A percentile compares a stretch with the other conserved stretches of the same genome.
These are phyloP conservation scores for Drosophila neonasuta DNA, from an alignment of 2,888 invertebrate genomes.

Conservation along the genomic window DNA sequence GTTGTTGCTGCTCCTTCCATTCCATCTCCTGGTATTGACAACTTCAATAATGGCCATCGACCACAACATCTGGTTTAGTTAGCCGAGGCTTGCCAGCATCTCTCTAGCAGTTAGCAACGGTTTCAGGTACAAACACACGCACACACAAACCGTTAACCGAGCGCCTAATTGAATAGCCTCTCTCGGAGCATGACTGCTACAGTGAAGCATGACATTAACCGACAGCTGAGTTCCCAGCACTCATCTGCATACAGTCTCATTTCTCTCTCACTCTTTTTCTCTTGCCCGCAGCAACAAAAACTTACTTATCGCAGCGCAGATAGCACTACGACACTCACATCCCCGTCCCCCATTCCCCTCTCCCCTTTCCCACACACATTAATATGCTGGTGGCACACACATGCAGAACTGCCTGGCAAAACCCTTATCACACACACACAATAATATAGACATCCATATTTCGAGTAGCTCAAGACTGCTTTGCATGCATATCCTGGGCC, in stretches of 20 bases:
- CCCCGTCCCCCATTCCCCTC: too few species aligned
- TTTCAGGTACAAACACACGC: conserved; percentile 40
- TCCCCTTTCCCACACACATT: conserved; percentile 25
- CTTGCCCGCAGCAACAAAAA: conserved; percentile 35
- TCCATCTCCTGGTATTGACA: conserved; percentile 62
- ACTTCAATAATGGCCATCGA: conserved; percentile 72
- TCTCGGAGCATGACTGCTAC: conserved; percentile 8
- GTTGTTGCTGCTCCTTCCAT: conserved; percentile 7
- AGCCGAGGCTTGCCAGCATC: conserved; percentile 8
- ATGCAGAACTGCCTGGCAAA: conserved; percentile 52
- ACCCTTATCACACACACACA: conserved; percentile 58
- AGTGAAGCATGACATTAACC: conserved; percentile 41
- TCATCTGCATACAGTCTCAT: conserved; percentile 37
- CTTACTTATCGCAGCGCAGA: conserved; percentile 58
- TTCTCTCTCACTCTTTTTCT: background rate
- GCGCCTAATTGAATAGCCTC: conserved; percentile 64
- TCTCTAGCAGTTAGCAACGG: conserved; percentile 27
- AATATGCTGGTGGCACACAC: conserved; percentile 51
- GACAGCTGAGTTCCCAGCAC: conserved; percentile 25
- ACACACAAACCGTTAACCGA: conserved; percentile 24
- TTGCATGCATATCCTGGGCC: conserved; percentile 63
- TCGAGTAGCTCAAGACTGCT: conserved; percentile 47
- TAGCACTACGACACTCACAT: conserved; percentile 9
- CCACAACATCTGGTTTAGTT: conserved; percentile 73
- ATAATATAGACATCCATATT: conserved; percentile 7